Evolutionary conservation across 2,888 invertebrate species (phyloP).

Genomic region (Tenthredo notha): DNA sequence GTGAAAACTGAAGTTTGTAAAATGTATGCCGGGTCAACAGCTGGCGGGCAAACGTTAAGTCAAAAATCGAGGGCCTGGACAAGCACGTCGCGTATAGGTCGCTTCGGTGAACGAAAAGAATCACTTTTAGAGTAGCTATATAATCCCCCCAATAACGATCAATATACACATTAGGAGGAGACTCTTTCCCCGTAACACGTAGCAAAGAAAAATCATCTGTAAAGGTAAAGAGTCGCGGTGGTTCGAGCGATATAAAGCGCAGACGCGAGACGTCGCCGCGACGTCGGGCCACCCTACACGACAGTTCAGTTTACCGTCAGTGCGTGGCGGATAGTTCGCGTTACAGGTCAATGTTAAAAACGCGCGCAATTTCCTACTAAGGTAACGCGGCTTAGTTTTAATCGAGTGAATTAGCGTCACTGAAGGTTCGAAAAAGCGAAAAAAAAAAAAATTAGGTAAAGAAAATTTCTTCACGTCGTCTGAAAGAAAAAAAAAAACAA

Average conservation of each 20-base stretch:
- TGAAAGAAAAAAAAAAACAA: too few species aligned
- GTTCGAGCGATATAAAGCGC: conserved; percentile 14
- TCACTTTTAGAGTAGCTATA: conserved; percentile 40
- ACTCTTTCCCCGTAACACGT: conserved; percentile 11
- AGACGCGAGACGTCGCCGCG: conserved; percentile 33
- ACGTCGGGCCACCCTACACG: not conserved
- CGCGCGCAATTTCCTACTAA: not conserved
- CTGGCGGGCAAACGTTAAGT: conserved; percentile 1
- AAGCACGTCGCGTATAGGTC: not conserved
- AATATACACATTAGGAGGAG: conserved; percentile 44
- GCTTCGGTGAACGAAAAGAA: conserved; percentile 36
- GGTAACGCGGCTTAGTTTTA: not conserved
- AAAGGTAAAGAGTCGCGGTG: conserved; percentile 39
- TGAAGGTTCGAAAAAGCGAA: not conserved
- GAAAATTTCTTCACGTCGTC: not conserved
- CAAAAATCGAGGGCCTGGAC: not conserved
- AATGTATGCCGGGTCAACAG: conserved; percentile 30
- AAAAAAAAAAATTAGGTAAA: not conserved
- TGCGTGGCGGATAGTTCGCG: conserved; percentile 43
- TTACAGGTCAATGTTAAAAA: not conserved
- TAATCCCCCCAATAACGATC: conserved; percentile 43
- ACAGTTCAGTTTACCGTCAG: conserved; percentile 25
- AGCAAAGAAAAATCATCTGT: conserved; percentile 44
- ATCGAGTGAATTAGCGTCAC: not conserved
- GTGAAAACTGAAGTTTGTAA: not conserved